These are phyloP conservation scores for Natator depressus DNA, from an alignment of 2,113 vertebrate species.

Conservation along the genomic window DNA sequence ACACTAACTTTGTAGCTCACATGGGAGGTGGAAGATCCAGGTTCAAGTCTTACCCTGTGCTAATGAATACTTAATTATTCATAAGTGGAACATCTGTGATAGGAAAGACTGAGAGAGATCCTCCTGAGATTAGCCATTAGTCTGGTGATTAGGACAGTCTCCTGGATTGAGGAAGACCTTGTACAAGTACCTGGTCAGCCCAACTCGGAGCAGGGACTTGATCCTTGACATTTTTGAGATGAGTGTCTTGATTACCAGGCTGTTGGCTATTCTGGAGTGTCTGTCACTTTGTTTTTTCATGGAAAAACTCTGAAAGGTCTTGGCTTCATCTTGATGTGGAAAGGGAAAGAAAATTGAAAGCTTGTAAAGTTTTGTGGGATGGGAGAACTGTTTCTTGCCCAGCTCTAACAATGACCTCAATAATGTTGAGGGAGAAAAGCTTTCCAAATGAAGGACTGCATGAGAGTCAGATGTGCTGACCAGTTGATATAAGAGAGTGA, in stretches of 20 bases:
- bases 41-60: neutral
- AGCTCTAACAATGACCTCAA: neutral
- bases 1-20: neutral
- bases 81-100: neutral
- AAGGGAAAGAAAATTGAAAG: neutral
- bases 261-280: neutral
- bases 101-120: neutral
- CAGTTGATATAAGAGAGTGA: neutral
- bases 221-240: neutral
- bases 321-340: neutral
- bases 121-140: neutral
- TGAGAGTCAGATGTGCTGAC: neutral
- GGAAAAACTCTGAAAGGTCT: neutral
- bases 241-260: neutral
- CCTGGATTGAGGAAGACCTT: neutral
- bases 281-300: neutral
- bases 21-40: neutral
- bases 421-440: neutral
- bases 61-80: neutral
- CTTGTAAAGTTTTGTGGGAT: neutral
- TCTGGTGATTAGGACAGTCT: neutral
- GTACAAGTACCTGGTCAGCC: neutral
- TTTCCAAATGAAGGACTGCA: neutral
- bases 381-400: neutral
- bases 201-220: neutral